Evolutionary conservation across 2,797 vertebrate genomes (phyloP).

Genomic region (Crocodylus rhombifer): DNA sequence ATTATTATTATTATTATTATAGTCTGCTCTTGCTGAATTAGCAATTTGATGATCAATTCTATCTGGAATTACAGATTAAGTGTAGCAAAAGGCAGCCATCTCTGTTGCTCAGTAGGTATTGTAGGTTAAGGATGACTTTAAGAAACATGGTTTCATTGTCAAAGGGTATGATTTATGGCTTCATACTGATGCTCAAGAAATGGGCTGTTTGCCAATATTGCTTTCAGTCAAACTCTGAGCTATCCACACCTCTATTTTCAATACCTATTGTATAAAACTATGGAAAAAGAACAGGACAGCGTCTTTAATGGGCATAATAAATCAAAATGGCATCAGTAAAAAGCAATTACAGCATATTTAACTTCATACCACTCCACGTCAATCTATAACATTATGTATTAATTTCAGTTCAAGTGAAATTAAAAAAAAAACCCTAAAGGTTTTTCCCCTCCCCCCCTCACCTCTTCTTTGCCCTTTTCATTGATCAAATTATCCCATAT

Average conservation of each 20-base stretch:
- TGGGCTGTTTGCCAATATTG: slow-evolving; percentile 27
- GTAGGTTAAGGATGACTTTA: slow-evolving; percentile 23
- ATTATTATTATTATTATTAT: background rate
- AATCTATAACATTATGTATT: slow-evolving; percentile 66
- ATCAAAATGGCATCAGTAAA: slow-evolving; percentile 73
- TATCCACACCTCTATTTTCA: slow-evolving; percentile 9
- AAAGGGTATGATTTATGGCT: slow-evolving; percentile 27
- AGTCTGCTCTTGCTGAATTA: slow-evolving; percentile 4
- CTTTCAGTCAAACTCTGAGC: slow-evolving; percentile 64
- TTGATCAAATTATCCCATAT: slow-evolving; percentile 66
- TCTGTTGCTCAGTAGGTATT: background rate
- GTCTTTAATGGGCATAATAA: slow-evolving; percentile 73
- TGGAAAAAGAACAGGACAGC: slow-evolving; percentile 49
- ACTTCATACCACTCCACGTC: slow-evolving; percentile 65
- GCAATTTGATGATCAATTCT: slow-evolving; percentile 19
- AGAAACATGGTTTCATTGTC: slow-evolving; percentile 16
- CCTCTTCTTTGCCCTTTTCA: slow-evolving; percentile 56
- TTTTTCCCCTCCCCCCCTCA: background rate
- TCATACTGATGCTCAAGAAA: slow-evolving; percentile 16
- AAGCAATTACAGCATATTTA: slow-evolving; percentile 74
- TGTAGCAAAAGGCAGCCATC: background rate
- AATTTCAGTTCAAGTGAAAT: slow-evolving; percentile 60
- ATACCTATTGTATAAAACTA: slow-evolving; percentile 38
- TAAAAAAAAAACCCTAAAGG: slow-evolving; percentile 22
- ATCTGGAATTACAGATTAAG: background rate